phyloP scores from a whole-genome alignment of 1,140 invertebrate genomes.

The Eumaeus atala region DNA sequence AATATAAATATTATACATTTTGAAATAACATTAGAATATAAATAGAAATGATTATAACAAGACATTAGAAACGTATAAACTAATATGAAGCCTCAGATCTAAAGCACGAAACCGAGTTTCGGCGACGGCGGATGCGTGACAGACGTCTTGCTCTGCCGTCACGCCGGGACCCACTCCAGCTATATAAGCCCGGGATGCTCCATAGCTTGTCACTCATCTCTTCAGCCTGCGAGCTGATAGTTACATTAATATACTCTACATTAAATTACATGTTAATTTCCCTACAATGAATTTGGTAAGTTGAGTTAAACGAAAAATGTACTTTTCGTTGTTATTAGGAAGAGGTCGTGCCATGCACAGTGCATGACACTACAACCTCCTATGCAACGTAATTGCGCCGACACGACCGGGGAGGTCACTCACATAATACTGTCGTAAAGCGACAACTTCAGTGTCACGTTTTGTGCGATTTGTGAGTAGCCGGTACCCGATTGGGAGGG shows the following conservation, averaged over 20 bases:
- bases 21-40: neutral
- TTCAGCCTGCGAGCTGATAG: slow-evolving; percentile 34
- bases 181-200: slow-evolving; percentile 53
- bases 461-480: too few species aligned
- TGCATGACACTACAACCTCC: too few species aligned
- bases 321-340: slow-evolving; percentile 9
- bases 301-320: slow-evolving; percentile 15
- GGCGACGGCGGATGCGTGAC: slow-evolving; percentile 47
- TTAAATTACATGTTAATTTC: neutral
- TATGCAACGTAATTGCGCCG: too few species aligned
- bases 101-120: slow-evolving; percentile 45
- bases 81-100: slow-evolving; percentile 15
- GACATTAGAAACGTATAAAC: too few species aligned
- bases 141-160: slow-evolving; percentile 43
- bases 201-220: slow-evolving; percentile 47
- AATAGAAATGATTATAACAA: neutral
- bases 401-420: too few species aligned
- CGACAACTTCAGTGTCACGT: too few species aligned
- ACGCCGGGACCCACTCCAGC: slow-evolving; percentile 38
- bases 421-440: too few species aligned
- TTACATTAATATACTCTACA: slow-evolving; percentile 13
- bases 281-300: slow-evolving; percentile 53
- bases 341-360: too few species aligned
- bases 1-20: too few species aligned
- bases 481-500: too few species aligned